phyloP scores from a whole-genome alignment of 2,113 vertebrate genomes.

The rat (Rattus norvegicus) region DNA sequence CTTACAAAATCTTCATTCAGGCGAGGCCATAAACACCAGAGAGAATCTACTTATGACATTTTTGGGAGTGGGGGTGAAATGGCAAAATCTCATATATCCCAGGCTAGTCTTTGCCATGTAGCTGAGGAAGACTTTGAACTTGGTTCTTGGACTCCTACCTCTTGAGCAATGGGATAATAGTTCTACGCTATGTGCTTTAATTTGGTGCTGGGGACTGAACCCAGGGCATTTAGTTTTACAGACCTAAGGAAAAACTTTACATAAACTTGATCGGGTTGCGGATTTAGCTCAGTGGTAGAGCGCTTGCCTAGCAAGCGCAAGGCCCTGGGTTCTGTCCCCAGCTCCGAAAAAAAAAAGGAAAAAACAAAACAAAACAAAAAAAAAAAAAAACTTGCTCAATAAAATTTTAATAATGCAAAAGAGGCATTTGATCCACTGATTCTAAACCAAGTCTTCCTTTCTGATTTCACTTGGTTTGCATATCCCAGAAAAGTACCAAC shows the following conservation, averaged over 20 bases:
- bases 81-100: neutral
- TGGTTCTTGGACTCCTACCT: neutral
- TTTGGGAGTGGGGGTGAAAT: neutral
- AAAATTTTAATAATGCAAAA: neutral
- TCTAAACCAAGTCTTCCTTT: neutral
- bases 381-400: neutral
- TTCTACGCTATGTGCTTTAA: neutral
- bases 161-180: neutral
- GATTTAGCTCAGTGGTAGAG: too few species aligned
- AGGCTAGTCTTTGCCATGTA: neutral
- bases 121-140: neutral
- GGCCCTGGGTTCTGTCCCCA: too few species aligned
- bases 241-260: conserved; percentile 42
- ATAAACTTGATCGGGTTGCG: neutral
- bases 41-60: conserved; percentile 3
- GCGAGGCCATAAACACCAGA: conserved; percentile 6
- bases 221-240: neutral
- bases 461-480: too few species aligned
- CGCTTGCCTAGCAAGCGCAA: too few species aligned
- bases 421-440: neutral
- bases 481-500: neutral
- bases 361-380: too few species aligned
- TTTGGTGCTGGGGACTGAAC: neutral
- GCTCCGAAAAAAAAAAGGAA: too few species aligned
- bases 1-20: conserved; percentile 10